Conservation (phyloP, 1,140 invertebrate species). For the Bombus fervidus region DNA sequence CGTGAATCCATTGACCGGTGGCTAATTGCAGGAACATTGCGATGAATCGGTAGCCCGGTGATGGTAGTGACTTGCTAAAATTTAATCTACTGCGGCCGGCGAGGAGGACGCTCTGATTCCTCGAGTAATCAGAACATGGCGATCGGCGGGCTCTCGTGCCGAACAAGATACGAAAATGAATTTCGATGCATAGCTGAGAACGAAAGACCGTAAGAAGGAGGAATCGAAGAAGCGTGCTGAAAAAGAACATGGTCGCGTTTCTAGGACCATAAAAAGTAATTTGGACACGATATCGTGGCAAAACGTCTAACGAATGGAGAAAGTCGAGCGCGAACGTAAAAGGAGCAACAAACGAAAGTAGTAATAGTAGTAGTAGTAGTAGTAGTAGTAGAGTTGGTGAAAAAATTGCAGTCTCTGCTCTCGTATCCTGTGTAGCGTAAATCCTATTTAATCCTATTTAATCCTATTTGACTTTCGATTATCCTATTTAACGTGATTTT, state of each 20-base stretch:
- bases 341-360: constrained; percentile 42
- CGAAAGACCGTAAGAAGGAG: background rate
- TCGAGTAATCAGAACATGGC: constrained; percentile 68
- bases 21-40: constrained; percentile 49
- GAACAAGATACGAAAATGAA: constrained; percentile 55
- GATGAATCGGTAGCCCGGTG: constrained; percentile 19
- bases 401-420: background rate
- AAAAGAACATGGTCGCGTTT: background rate
- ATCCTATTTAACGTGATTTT: background rate
- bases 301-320: background rate
- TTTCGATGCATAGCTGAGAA: constrained; percentile 12
- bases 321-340: constrained; percentile 18
- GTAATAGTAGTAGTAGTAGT: background rate
- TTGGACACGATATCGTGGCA: background rate
- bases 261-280: background rate
- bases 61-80: constrained; percentile 58
- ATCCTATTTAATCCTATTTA: background rate
- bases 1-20: constrained; percentile 32
- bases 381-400: constrained; percentile 31
- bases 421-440: background rate
- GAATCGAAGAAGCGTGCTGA: too few relatives aligned
- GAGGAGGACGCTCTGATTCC: constrained; percentile 66
- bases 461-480: background rate
- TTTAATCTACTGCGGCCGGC: constrained; percentile 51
- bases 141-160: constrained; percentile 52